A percentile compares a stretch with the other conserved stretches of the same genome.
Evolutionary conservation across 2,113 vertebrate species (phyloP).

Genomic region (Coptodon bakossiorum): DNA sequence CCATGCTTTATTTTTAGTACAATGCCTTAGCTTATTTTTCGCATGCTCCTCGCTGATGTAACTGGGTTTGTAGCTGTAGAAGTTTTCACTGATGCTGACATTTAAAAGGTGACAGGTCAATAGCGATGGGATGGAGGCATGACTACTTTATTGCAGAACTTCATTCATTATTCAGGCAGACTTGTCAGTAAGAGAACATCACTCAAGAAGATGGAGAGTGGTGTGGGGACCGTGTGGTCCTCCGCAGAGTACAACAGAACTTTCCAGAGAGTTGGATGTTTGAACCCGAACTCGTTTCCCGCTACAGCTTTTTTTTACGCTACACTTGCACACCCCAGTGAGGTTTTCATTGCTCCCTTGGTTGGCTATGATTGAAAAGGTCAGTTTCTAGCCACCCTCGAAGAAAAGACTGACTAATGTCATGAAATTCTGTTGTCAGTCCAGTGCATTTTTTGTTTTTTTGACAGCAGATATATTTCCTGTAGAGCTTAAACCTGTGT

Average conservation of each 20-base stretch:
- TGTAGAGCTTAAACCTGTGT: not conserved
- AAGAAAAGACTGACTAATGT: conserved; percentile 5
- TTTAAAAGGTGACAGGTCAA: conserved; percentile 57
- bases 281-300: not conserved
- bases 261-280: conserved; percentile 25
- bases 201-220: conserved; percentile 31
- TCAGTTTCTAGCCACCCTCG: not conserved
- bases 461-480: conserved; percentile 1
- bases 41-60: not conserved
- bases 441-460: not conserved
- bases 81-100: not conserved
- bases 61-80: not conserved
- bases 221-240: conserved; percentile 21
- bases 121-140: not conserved
- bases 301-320: not conserved
- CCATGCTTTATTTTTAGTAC: not conserved
- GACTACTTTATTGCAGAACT: conserved; percentile 19
- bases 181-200: conserved; percentile 50
- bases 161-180: conserved; percentile 65
- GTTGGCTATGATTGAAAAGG: conserved; percentile 19
- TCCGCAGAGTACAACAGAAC: not conserved
- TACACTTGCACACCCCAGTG: not conserved
- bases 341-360: not conserved
- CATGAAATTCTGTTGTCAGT: not conserved
- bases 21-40: conserved; percentile 1